Percentiles rank a stretch among this genome's conserved stretches.
Evolutionary conservation across 2,888 invertebrate species (phyloP).

Genomic region (Tenthredo amoena): DNA sequence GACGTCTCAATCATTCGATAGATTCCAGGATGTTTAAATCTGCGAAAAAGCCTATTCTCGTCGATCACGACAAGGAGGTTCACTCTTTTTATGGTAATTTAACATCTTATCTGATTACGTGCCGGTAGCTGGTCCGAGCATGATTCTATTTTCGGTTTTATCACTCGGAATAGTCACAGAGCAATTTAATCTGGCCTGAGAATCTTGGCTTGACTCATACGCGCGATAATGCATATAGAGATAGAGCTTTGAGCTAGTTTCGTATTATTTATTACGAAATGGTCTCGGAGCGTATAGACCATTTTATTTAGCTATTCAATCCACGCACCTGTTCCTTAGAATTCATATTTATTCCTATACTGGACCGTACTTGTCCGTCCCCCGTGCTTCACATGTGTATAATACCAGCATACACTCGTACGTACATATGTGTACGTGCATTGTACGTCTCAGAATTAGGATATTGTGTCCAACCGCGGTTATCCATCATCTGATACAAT

Average conservation of each 20-base stretch:
- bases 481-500: constrained; percentile 48
- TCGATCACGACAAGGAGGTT: neutral
- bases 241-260: constrained; percentile 24
- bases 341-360: constrained; percentile 49
- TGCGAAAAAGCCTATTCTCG: neutral
- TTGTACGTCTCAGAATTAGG: constrained; percentile 51
- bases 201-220: neutral
- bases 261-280: constrained; percentile 18
- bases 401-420: neutral
- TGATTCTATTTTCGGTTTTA: constrained; percentile 3
- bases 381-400: neutral
- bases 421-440: neutral
- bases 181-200: neutral
- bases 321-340: constrained; percentile 51
- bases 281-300: neutral
- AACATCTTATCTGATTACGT: neutral
- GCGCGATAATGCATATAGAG: neutral
- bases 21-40: neutral
- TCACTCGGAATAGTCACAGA: neutral
- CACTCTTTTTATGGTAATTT: neutral
- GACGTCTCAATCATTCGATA: neutral
- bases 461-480: constrained; percentile 46
- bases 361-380: neutral
- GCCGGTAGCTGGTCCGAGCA: neutral
- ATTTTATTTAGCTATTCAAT: constrained; percentile 37